These are phyloP conservation scores for Acanthis flammea DNA, from an alignment of 2,797 vertebrate species.

Conservation along the genomic window DNA sequence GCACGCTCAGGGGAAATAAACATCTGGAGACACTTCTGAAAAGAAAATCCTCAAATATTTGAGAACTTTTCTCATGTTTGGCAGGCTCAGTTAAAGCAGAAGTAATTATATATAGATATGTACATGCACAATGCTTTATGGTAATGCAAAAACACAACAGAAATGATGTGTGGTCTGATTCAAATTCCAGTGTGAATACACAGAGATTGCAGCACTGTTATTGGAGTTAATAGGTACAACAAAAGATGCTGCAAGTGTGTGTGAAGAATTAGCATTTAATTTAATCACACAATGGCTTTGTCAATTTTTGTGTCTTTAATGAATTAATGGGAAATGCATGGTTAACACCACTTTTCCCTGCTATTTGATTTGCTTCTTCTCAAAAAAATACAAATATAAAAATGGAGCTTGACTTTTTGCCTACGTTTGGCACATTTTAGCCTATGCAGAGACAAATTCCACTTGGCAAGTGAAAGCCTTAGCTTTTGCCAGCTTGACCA, in stretches of 20 bases:
- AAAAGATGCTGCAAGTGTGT: background rate
- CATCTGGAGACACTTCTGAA: background rate
- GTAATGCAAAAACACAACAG: background rate
- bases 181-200: background rate
- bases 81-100: background rate
- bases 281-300: background rate
- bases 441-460: background rate
- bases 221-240: background rate
- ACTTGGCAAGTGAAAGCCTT: background rate
- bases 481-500: background rate
- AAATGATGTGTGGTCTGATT: background rate
- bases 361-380: background rate
- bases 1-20: background rate
- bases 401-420: background rate
- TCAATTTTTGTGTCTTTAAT: background rate
- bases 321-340: background rate
- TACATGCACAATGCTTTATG: fast-evolving
- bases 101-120: fast-evolving
- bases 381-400: background rate
- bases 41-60: background rate
- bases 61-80: background rate
- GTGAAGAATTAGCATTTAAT: background rate
- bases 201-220: background rate
- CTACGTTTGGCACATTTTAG: background rate
- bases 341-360: background rate